These are phyloP conservation scores for Rotaria macrura DNA, from an alignment of 2,888 invertebrate species.

Conservation along the genomic window DNA sequence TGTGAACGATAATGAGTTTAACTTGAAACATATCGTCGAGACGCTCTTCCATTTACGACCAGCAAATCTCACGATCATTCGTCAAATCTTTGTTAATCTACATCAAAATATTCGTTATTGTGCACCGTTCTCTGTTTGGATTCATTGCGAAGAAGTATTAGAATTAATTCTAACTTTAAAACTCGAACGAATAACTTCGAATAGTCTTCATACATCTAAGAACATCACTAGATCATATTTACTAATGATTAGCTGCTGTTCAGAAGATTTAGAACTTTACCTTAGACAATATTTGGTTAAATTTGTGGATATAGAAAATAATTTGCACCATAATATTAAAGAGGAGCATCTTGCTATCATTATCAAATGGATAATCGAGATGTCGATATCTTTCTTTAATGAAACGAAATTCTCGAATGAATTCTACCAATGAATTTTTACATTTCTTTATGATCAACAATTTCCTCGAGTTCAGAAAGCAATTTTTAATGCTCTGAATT, in stretches of 20 bases:
- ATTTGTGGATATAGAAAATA: neutral
- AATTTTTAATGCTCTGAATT: neutral
- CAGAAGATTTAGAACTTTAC: neutral
- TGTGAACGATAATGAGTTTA: neutral
- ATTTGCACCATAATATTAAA: neutral
- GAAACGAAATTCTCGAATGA: neutral
- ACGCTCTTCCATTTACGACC: neutral
- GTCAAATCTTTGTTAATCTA: too few relatives aligned
- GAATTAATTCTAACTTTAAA: neutral
- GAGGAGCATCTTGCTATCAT: neutral
- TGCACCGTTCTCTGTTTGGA: neutral
- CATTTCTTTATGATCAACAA: neutral
- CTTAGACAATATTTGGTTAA: neutral
- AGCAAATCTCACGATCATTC: neutral
- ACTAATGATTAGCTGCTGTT: neutral
- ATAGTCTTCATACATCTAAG: neutral
- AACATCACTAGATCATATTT: neutral
- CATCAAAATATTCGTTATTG: neutral
- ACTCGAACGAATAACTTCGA: neutral
- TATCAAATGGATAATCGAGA: neutral
- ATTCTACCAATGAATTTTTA: neutral
- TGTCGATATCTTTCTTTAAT: too few relatives aligned
- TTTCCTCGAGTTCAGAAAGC: neutral
- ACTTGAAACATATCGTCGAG: neutral
- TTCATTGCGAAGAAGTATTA: neutral